These are phyloP conservation scores for Rhopalosiphum padi DNA, from an alignment of 1,140 invertebrate genomes.

Conservation along the genomic window DNA sequence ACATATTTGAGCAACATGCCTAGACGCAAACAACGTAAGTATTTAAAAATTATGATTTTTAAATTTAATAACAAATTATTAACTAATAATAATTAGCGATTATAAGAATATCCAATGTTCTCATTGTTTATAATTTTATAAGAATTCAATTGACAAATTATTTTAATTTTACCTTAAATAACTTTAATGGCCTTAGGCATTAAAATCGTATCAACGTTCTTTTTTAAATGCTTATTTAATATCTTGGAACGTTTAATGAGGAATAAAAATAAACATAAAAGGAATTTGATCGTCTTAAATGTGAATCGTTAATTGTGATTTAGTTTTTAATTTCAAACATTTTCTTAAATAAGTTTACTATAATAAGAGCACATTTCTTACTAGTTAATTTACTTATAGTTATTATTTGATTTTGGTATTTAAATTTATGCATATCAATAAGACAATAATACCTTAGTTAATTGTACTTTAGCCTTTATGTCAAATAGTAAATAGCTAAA, in stretches of 20 bases:
- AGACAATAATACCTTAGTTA: no score
- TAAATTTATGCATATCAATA: no score
- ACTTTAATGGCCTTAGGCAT: not conserved
- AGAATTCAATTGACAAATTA: not conserved
- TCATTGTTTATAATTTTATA: not conserved
- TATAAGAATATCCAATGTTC: not conserved
- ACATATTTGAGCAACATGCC: constrained; percentile 42
- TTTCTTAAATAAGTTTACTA: not conserved
- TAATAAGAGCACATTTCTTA: no score
- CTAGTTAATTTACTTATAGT: no score
- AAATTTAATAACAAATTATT: not conserved
- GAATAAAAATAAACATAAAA: not conserved
- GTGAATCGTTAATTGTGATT: not conserved
- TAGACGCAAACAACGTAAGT: constrained; percentile 55
- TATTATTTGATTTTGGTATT: no score
- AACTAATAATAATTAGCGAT: not conserved
- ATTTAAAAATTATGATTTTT: not conserved
- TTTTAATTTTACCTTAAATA: not conserved
- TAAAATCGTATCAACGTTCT: not conserved
- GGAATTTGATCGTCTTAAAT: not conserved
- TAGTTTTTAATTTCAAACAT: not conserved
- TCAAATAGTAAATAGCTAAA: not conserved
- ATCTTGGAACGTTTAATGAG: not conserved
- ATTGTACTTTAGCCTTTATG: no score
- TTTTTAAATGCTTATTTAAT: not conserved